Conservation (phyloP, 2,797 vertebrate genomes). For the Centropyge bicolor region DNA sequence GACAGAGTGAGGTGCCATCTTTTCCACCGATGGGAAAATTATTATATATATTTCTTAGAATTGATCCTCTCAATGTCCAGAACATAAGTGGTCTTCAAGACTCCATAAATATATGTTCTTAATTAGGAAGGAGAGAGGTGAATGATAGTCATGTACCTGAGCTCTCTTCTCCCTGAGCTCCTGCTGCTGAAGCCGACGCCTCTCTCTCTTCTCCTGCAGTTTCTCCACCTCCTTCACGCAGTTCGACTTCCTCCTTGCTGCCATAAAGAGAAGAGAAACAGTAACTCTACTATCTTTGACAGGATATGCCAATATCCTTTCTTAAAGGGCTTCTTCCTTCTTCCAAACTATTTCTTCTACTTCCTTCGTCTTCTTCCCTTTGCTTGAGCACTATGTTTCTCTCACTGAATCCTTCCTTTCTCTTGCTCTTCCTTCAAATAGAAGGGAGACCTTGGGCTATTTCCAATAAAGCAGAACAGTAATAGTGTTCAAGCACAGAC, state of each 20-base stretch:
- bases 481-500: constrained; percentile 42
- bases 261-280: constrained; percentile 59
- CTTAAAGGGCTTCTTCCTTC: constrained; percentile 40
- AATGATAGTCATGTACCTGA: constrained; percentile 84
- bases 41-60: background rate
- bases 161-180: constrained; percentile 98
- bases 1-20: background rate
- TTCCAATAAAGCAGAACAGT: constrained; percentile 57
- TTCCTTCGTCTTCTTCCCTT: constrained; percentile 17
- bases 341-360: constrained; percentile 43
- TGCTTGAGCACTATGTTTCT: constrained; percentile 34
- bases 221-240: constrained; percentile 99
- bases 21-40: no score
- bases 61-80: background rate
- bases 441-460: constrained; percentile 50
- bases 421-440: constrained; percentile 47
- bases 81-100: background rate
- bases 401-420: constrained; percentile 27
- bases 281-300: constrained; percentile 38
- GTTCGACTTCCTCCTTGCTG: constrained; percentile 98
- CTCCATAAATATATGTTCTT: background rate
- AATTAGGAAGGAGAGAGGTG: background rate
- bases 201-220: constrained; percentile 96
- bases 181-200: constrained; percentile 95
- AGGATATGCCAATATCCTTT: constrained; percentile 15